Conservation (phyloP, 2,888 invertebrate genomes). For the Drosophila tripunctata region DNA sequence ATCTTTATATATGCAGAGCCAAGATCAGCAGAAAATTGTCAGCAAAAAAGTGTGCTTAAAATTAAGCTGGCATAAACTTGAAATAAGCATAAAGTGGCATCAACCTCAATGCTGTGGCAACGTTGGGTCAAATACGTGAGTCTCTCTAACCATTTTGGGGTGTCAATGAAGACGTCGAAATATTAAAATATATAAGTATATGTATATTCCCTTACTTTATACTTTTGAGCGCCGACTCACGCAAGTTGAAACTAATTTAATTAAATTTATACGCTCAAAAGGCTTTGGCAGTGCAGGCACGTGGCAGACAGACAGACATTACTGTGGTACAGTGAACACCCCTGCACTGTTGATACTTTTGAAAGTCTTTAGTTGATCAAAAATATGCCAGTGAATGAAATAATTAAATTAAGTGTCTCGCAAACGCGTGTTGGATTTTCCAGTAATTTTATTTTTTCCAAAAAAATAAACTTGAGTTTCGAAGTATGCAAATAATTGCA, state of each 20-base stretch:
- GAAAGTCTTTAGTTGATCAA: conserved; percentile 15
- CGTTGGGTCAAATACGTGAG: conserved; percentile 9
- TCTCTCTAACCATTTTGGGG: conserved; percentile 1
- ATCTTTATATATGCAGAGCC: background rate
- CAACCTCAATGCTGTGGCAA: conserved; percentile 25
- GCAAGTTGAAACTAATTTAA: conserved; percentile 58
- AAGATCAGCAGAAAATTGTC: conserved; percentile 33
- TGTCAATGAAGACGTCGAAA: conserved; percentile 20
- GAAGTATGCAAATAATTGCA: background rate
- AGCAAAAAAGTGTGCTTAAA: conserved; percentile 15
- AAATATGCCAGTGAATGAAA: conserved; percentile 33
- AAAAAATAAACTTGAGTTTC: background rate
- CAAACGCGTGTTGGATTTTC: conserved; percentile 36
- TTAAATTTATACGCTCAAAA: conserved; percentile 61
- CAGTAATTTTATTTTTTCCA: background rate
- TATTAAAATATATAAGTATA: conserved; percentile 22
- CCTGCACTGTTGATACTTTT: conserved; percentile 27
- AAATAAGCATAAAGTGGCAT: conserved; percentile 54
- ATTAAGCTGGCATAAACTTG: conserved; percentile 47
- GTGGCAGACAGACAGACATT: conserved; percentile 20
- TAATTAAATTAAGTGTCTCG: conserved; percentile 54
- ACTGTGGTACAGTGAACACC: background rate
- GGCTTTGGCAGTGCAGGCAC: conserved; percentile 40
- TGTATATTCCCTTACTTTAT: conserved; percentile 8
- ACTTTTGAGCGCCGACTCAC: conserved; percentile 18